Conservation (phyloP, 1,140 invertebrate species). For the Drosophila trapezifrons region DNA sequence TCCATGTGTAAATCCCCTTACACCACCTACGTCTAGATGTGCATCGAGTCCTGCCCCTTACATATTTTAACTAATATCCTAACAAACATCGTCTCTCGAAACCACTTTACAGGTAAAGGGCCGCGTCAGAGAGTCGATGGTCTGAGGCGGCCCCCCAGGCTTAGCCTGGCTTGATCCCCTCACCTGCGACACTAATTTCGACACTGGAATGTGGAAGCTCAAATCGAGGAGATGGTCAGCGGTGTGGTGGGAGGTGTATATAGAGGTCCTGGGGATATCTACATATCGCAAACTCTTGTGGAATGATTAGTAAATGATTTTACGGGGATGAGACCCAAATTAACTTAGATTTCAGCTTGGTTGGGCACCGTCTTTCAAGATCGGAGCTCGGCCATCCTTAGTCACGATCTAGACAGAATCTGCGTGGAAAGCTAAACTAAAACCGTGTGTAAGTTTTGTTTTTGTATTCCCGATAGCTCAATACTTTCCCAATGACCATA, state of each 20-base stretch:
- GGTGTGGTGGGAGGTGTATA: slow-evolving; percentile 10
- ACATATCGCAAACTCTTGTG: slow-evolving; percentile 18
- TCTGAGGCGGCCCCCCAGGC: slow-evolving; percentile 53
- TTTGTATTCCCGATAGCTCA: background rate
- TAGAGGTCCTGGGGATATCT: slow-evolving; percentile 2
- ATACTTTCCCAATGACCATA: slow-evolving; percentile 12
- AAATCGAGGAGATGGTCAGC: slow-evolving; percentile 10
- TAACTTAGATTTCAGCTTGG: background rate
- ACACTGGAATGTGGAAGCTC: slow-evolving; percentile 31
- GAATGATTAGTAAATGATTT: background rate
- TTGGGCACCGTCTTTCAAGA: background rate
- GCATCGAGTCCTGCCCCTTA: slow-evolving; percentile 12
- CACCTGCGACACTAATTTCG: slow-evolving; percentile 10
- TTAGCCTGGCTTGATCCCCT: slow-evolving; percentile 13
- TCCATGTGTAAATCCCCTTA: slow-evolving; percentile 57
- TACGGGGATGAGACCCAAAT: background rate
- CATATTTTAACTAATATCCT: background rate
- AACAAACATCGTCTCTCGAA: slow-evolving; percentile 37
- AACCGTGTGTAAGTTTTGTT: background rate
- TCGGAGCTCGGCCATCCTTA: background rate
- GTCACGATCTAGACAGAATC: background rate
- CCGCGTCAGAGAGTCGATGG: slow-evolving; percentile 72
- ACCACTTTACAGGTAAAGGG: slow-evolving; percentile 76
- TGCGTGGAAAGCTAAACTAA: too few relatives aligned
- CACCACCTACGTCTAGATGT: slow-evolving; percentile 58